Evolutionary conservation across 2,888 invertebrate genomes (phyloP).

Genomic region (Andrena marginata): DNA sequence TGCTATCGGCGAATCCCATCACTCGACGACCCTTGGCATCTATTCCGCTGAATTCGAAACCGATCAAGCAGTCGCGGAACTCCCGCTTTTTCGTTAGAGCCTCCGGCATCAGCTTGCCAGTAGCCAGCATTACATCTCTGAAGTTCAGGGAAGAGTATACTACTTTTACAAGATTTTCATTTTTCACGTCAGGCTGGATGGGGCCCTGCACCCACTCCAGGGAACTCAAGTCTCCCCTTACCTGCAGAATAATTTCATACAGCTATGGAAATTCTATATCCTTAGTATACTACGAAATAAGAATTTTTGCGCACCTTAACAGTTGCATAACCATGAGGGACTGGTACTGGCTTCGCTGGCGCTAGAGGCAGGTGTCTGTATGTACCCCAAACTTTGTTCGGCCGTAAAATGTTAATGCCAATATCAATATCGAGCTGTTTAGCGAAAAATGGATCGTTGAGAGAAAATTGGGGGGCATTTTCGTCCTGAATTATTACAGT

Average conservation of each 20-base stretch:
- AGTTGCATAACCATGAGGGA: slow-evolving; percentile 92
- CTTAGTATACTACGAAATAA: neutral
- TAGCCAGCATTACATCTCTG: slow-evolving; percentile 92
- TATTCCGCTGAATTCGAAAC: slow-evolving; percentile 90
- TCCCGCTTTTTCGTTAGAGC: slow-evolving; percentile 90
- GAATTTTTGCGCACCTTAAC: slow-evolving; percentile 83
- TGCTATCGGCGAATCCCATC: slow-evolving; percentile 84
- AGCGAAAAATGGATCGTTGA: slow-evolving; percentile 88
- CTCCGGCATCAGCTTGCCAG: slow-evolving; percentile 94
- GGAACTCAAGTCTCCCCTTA: too few species aligned
- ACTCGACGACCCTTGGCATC: slow-evolving; percentile 84
- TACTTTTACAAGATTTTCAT: too few species aligned
- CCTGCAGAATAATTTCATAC: neutral
- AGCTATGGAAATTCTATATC: neutral
- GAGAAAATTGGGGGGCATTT: slow-evolving; percentile 89
- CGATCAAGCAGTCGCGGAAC: slow-evolving; percentile 89
- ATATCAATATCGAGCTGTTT: slow-evolving; percentile 90
- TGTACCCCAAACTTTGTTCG: slow-evolving; percentile 90
- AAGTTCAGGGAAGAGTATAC: too few species aligned
- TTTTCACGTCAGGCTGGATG: too few species aligned
- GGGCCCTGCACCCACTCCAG: too few species aligned
- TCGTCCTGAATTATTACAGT: slow-evolving; percentile 88
- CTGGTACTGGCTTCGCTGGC: slow-evolving; percentile 85
- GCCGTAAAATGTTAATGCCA: slow-evolving; percentile 89
- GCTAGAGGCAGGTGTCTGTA: slow-evolving; percentile 92